phyloP scores from a whole-genome alignment of 2,888 invertebrate genomes.

The Pheosia tremula region DNA sequence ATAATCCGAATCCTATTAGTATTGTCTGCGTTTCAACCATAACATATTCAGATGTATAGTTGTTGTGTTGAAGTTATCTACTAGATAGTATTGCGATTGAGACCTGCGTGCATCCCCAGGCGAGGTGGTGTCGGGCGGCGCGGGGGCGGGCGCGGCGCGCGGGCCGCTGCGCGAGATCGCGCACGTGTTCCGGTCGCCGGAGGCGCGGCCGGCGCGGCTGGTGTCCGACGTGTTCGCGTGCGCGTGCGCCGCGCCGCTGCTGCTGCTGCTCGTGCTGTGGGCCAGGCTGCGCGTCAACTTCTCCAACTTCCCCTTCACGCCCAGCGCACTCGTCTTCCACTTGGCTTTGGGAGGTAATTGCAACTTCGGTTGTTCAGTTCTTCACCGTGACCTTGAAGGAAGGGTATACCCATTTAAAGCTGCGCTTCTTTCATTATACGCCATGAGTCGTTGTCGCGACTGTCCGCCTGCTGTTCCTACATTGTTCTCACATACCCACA shows the following conservation, averaged over 20 bases:
- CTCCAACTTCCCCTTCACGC: conserved; percentile 90
- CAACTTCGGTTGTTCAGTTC: background rate
- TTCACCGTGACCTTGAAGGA: no score
- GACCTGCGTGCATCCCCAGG: conserved; percentile 11
- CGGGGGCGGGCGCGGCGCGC: conserved; percentile 87
- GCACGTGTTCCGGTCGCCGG: conserved; percentile 96
- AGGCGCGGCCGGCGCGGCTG: conserved; percentile 93
- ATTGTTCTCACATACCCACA: no score
- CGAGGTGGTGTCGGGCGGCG: conserved; percentile 64
- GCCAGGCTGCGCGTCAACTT: conserved; percentile 93
- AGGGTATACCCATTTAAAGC: no score
- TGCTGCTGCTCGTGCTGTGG: conserved; percentile 94
- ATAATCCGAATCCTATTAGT: no score
- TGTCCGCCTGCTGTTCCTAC: no score
- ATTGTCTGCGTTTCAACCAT: no score
- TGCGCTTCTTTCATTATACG: no score
- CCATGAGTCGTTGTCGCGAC: no score
- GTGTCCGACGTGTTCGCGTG: conserved; percentile 96
- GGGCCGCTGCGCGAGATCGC: conserved; percentile 85
- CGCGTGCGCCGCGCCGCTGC: conserved; percentile 91
- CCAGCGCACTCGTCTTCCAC: conserved; percentile 96
- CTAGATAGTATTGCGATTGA: background rate
- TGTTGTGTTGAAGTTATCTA: no score
- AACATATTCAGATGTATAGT: no score
- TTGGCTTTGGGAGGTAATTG: conserved; percentile 90